Evolutionary conservation across 2,888 invertebrate genomes (phyloP).

Genomic region (Machimus atricapillus): DNA sequence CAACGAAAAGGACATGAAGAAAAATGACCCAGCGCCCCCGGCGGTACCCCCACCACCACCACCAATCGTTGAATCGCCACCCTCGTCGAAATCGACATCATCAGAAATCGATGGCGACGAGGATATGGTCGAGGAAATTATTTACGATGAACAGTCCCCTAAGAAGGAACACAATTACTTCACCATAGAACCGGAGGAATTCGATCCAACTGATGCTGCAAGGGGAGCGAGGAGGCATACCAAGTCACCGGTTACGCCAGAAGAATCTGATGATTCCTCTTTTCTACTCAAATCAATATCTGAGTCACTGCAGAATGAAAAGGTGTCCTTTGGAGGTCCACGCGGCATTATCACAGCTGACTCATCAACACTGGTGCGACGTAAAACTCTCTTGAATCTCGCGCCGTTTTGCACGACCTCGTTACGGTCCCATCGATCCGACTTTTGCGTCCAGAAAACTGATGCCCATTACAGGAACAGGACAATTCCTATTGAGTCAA

Average conservation of each 20-base stretch:
- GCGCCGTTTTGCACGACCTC: constrained; percentile 56
- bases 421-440: constrained; percentile 48
- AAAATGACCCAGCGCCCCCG: constrained; percentile 25
- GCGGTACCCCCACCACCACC: background rate
- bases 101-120: constrained; percentile 55
- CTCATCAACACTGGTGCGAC: constrained; percentile 3
- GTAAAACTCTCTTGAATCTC: constrained; percentile 56
- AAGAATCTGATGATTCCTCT: background rate
- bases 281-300: constrained; percentile 50
- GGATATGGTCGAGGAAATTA: constrained; percentile 60
- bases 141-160: constrained; percentile 57
- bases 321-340: background rate
- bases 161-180: constrained; percentile 56
- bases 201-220: constrained; percentile 44
- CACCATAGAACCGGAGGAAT: constrained; percentile 58
- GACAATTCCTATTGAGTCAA: constrained; percentile 60
- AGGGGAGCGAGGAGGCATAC: background rate
- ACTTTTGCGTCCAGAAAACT: constrained; percentile 8
- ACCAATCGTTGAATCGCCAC: background rate
- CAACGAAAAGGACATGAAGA: constrained; percentile 60
- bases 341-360: background rate
- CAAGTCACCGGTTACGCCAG: background rate
- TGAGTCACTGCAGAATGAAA: constrained; percentile 22
- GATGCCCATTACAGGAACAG: constrained; percentile 55
- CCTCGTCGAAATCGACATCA: background rate